Base-by-base conservation (phyloP, 2,113 vertebrate species). In the Emydura subglobosa region DNA sequence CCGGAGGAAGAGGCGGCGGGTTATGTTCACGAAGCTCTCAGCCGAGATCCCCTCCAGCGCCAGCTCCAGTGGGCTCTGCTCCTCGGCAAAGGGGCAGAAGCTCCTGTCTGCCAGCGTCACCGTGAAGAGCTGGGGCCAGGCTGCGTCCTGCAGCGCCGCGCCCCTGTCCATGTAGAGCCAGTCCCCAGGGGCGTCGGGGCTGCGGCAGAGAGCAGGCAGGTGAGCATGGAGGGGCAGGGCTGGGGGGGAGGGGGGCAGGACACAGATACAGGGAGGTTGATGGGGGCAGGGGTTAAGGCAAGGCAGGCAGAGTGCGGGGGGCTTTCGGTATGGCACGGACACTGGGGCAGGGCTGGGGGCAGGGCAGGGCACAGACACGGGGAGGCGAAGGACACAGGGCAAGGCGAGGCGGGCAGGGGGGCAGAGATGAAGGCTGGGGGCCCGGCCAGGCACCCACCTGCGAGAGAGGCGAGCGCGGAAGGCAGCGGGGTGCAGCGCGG, bases 51-150 rank as follows among this genome's bases (percentile, higher is more conserved):
- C 96, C 55, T 97, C 95, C 34, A 97, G 81, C 61, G 61, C 83
- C 85, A 97, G 91, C 87, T 6, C 29, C 83, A 97, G 94, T 0
- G 88, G 94, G 50, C 0, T 61, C 81, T 86, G 82, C 96, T 96
- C 95, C 85, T 97, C 97, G 0, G 88, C 96, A 0, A 96, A 97
- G 49, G 95, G 95, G 74, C 97, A 97, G 96, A 97, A 97, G 1
- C 39, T 79, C 7, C 90, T 79, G 42, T 97, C 96, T 0, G 1
- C 5, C 27, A 97, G 82, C 2, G n/a, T 87, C 85, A 82, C 5
- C 0, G 1, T 82, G 89, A 95, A 96, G 34, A 7, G 17, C 65
- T 21, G 65, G 16, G 65, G 34, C 65, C 2, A 2, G 14, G 8
- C 65, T 6, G 0, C 14, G 65, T 93, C 85, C 3, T 3, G 0